Base-by-base conservation (phyloP, 2,797 vertebrate genomes). In the Intellagama lesueurii region DNA sequence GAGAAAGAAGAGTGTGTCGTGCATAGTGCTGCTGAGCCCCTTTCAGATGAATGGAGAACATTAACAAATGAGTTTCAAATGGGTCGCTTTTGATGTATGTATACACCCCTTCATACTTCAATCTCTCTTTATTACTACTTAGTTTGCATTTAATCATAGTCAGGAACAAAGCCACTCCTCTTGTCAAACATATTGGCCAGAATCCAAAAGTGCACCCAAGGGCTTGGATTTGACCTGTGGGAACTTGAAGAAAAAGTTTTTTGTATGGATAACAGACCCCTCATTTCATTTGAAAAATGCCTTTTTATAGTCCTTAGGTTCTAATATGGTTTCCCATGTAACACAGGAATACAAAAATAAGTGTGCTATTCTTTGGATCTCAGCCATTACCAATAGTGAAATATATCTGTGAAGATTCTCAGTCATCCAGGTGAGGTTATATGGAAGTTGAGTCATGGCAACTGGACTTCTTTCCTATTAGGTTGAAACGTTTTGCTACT, bases 81-180 rank as follows among this genome's bases (percentile, higher is more conserved):
- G 64, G 1, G 30, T 8, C 79, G 2, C 60, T 76, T 75, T 76
- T 66, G 47, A 72, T 81, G 52, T 2, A 64, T 64, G 16, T 19
- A 64, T 64, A 17, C 17, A 64, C 17, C 60, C 14, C 60, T 64
- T 64, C 17, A 19, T 64, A 64, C 60, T 64, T 17, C 17, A 64
- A 0, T 0, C 72, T 91, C 81, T 78, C n/a, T 68, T 81, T 16
- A 22, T 89, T 87, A 52, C 78, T 19, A 64, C 69, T 86, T 77
- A 5, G 89, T 91, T 84, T 88, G 70, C 47, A 91, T 60, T 88
- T 47, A 88, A 90, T 84, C 28, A 30, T 86, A 89, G 64, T 19
- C 9, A n/a, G 87, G 22, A 87, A 87, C 79, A 70, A 4, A 49
- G 19, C 4, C n/a, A 83, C 89, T 90, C 88, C 70, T 85, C 81